These are phyloP conservation scores for Brienomyrus brachyistius DNA, from an alignment of 2,113 vertebrate species.

Conservation along the genomic window DNA sequence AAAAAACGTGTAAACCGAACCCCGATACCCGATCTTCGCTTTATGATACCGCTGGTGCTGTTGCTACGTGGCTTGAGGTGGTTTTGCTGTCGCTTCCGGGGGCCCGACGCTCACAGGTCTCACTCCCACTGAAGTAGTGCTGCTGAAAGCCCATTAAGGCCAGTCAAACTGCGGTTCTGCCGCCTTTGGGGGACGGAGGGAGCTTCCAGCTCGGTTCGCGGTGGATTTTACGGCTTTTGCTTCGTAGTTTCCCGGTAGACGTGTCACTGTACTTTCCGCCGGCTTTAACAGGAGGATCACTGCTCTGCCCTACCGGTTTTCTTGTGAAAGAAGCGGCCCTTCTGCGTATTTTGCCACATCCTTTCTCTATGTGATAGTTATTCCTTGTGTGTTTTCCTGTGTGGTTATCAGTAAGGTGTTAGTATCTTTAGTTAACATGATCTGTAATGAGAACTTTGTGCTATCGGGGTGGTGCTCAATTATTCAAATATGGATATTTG, in stretches of 20 bases:
- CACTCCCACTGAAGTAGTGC: neutral
- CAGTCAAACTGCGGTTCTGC: neutral
- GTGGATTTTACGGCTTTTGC: neutral
- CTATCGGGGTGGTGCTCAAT: neutral
- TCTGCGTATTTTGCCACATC: neutral
- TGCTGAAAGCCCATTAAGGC: neutral
- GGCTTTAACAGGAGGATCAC: neutral
- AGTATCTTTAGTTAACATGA: neutral
- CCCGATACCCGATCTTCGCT: neutral
- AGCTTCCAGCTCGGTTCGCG: neutral
- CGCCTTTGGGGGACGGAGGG: neutral
- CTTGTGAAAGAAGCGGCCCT: neutral
- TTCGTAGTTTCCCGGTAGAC: neutral
- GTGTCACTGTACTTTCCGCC: neutral
- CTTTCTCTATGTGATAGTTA: neutral
- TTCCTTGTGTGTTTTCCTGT: neutral
- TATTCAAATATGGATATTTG: neutral
- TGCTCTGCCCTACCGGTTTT: neutral
- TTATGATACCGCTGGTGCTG: neutral
- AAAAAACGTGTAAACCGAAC: neutral
- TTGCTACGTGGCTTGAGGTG: neutral
- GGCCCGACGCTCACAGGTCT: neutral
- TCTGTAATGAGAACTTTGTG: neutral
- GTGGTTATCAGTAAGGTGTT: neutral
- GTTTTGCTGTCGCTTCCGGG: neutral